Evolutionary conservation across 2,888 invertebrate genomes (phyloP).

Genomic region (Cecidostiba fungosa): DNA sequence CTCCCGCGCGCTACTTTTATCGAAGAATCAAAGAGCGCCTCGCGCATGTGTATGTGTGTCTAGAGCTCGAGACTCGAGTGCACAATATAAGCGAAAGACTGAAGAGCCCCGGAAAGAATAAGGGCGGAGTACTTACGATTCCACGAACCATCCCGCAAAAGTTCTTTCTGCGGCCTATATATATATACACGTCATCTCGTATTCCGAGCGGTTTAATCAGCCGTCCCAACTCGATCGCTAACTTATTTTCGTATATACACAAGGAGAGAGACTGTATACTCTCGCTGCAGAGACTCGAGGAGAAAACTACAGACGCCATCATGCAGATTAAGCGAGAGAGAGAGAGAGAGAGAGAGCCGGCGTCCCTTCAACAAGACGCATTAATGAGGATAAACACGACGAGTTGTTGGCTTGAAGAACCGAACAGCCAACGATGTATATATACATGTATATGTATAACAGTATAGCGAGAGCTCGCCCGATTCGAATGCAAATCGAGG

Average conservation of each 20-base stretch:
- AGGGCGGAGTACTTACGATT: conserved; percentile 34
- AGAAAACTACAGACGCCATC: background rate
- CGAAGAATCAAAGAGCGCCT: conserved; percentile 47
- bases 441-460: no score
- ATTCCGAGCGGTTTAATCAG: conserved; percentile 76
- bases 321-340: conserved; percentile 60
- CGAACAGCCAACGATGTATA: background rate
- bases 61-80: background rate
- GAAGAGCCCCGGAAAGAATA: conserved; percentile 19
- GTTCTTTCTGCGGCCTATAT: background rate
- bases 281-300: background rate
- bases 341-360: background rate
- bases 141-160: conserved; percentile 20
- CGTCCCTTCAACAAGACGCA: conserved; percentile 33
- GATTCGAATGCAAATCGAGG: conserved; percentile 51
- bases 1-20: conserved; percentile 6
- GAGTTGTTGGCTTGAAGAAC: conserved; percentile 10
- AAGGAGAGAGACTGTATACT: conserved; percentile 47
- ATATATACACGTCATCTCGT: conserved; percentile 64
- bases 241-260: conserved; percentile 63
- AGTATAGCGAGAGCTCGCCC: no score
- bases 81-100: background rate
- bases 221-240: conserved; percentile 69
- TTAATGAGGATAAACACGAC: conserved; percentile 58
- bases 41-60: background rate